A percentile compares a stretch with the other conserved stretches of the same genome.
Conservation (phyloP, 2,888 invertebrate species). For the Drosophila leonis region DNA sequence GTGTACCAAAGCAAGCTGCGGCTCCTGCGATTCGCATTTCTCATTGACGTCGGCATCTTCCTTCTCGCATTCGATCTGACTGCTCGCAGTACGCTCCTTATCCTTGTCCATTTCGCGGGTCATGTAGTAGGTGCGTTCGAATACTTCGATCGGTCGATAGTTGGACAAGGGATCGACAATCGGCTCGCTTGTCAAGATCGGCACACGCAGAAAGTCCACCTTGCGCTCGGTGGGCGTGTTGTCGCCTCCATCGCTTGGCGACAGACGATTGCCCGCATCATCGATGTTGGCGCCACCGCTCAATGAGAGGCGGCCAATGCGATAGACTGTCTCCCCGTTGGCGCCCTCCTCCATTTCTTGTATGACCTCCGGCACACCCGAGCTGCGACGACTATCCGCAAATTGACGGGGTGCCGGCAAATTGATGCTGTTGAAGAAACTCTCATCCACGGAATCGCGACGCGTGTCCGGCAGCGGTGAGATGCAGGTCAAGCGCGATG, state of each 20-base stretch:
- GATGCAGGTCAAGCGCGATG: conserved; percentile 87
- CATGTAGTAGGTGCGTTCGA: conserved; percentile 84
- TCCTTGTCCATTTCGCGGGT: conserved; percentile 77
- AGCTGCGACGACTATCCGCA: conserved; percentile 91
- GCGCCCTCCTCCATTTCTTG: conserved; percentile 81
- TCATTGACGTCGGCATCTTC: conserved; percentile 47
- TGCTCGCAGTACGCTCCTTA: conserved; percentile 62
- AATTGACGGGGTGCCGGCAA: conserved; percentile 93
- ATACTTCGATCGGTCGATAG: conserved; percentile 84
- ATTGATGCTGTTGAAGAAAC: conserved; percentile 84
- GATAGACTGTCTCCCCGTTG: conserved; percentile 74
- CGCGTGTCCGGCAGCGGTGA: conserved; percentile 89
- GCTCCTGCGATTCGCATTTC: conserved; percentile 26
- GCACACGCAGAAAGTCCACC: conserved; percentile 81
- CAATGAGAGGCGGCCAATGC: conserved; percentile 78
- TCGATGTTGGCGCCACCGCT: conserved; percentile 83
- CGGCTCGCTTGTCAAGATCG: conserved; percentile 78
- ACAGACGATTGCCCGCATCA: conserved; percentile 77
- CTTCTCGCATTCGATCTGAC: conserved; percentile 41
- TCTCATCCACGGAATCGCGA: conserved; percentile 88
- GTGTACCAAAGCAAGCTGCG: conserved; percentile 57
- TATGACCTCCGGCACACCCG: conserved; percentile 85
- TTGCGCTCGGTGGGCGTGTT: conserved; percentile 73
- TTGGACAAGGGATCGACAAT: conserved; percentile 83
- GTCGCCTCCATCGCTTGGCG: conserved; percentile 67